Percentiles rank a stretch among this genome's conserved stretches.
Evolutionary conservation across 2,113 vertebrate genomes (phyloP).

Genomic region (Halichoerus grypus): DNA sequence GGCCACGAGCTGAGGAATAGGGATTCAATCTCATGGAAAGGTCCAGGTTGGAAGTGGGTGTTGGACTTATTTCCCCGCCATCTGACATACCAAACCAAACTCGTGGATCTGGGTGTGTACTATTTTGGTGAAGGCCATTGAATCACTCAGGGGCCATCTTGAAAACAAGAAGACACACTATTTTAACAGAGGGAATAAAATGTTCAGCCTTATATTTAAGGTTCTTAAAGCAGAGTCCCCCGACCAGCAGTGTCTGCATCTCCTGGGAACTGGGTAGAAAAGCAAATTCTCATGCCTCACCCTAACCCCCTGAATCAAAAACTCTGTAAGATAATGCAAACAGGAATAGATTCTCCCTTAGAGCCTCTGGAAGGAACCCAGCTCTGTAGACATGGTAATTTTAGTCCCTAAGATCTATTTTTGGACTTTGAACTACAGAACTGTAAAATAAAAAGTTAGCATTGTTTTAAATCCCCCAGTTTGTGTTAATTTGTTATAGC

Average conservation of each 20-base stretch:
- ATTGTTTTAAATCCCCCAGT: neutral
- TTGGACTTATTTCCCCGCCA: too few species aligned
- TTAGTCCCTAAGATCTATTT: neutral
- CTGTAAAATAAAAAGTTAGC: neutral
- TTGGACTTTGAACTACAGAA: neutral
- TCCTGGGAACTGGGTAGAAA: neutral
- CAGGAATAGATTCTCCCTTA: neutral
- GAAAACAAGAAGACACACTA: neutral
- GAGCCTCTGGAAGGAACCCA: neutral
- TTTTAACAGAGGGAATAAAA: neutral
- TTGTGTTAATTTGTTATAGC: neutral
- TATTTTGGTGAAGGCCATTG: neutral
- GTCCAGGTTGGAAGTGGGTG: neutral
- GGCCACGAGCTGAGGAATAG: neutral
- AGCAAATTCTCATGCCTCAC: neutral
- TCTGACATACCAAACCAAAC: neutral
- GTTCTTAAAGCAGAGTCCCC: neutral
- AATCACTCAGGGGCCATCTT: neutral
- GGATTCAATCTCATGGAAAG: neutral
- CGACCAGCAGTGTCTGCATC: neutral
- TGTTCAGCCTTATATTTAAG: neutral
- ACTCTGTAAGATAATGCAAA: neutral
- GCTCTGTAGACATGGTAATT: neutral
- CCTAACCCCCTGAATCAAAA: neutral
- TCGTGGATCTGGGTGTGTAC: neutral